Conservation (phyloP, 2,113 vertebrate species). For the Podiceps cristatus region DNA sequence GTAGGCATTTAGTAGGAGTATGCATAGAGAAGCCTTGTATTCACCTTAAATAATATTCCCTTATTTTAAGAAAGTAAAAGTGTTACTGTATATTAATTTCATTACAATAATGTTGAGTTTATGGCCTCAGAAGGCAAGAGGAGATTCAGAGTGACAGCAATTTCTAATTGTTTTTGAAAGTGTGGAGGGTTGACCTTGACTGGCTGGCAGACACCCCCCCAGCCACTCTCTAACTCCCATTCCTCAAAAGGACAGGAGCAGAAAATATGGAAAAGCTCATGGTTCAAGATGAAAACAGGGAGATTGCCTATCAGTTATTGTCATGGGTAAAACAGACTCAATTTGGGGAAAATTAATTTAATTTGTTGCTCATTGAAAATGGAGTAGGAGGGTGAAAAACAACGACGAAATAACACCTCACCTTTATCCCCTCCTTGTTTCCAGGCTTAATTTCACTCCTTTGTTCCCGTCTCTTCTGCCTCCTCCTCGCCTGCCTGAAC, state of each 20-base stretch:
- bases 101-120: background rate
- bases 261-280: background rate
- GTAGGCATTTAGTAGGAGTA: background rate
- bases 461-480: background rate
- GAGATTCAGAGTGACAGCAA: background rate
- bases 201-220: background rate
- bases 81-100: background rate
- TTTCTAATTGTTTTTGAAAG: background rate
- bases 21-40: background rate
- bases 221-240: background rate
- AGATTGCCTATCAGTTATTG: background rate
- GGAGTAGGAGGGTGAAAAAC: background rate
- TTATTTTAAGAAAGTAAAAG: background rate
- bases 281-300: background rate
- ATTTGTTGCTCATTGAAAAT: background rate
- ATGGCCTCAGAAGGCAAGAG: background rate
- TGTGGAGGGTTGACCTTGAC: background rate
- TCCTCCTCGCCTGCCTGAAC: background rate
- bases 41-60: background rate
- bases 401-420: background rate
- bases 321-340: background rate
- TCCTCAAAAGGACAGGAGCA: background rate
- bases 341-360: background rate
- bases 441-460: background rate
- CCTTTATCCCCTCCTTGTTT: accelerated